phyloP scores from a whole-genome alignment of 2,113 vertebrate species.

The Misgurnus anguillicaudatus region DNA sequence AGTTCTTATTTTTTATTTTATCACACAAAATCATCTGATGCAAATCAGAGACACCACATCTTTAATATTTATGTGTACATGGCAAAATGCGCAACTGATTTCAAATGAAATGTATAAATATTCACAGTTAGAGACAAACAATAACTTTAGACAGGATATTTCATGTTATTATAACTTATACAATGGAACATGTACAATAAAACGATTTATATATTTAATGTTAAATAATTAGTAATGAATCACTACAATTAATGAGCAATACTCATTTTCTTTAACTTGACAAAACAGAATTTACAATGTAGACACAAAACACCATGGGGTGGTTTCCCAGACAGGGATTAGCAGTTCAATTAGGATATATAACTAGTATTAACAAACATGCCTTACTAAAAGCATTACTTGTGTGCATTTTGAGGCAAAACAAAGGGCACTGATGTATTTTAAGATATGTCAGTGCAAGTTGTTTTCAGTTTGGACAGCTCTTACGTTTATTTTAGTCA shows the following conservation, averaged over 20 bases:
- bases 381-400: too few relatives aligned
- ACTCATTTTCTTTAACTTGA: too few relatives aligned
- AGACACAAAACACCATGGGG: too few relatives aligned
- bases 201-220: background rate
- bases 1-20: background rate
- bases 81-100: background rate
- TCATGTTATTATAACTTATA: background rate
- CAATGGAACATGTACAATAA: background rate
- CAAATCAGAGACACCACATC: background rate
- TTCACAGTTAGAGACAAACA: background rate
- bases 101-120: background rate
- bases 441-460: too few relatives aligned
- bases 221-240: background rate
- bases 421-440: too few relatives aligned
- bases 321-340: too few relatives aligned
- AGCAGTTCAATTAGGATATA: too few relatives aligned
- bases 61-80: conserved; percentile 11
- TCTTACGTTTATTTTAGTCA: too few relatives aligned
- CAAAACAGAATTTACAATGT: too few relatives aligned
- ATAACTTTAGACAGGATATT: background rate
- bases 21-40: background rate
- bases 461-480: too few relatives aligned
- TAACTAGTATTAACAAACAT: too few relatives aligned
- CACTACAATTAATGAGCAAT: background rate
- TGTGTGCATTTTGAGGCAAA: too few relatives aligned